Base-by-base conservation (phyloP, 2,113 vertebrate species). In the Kryptolebias marmoratus region DNA sequence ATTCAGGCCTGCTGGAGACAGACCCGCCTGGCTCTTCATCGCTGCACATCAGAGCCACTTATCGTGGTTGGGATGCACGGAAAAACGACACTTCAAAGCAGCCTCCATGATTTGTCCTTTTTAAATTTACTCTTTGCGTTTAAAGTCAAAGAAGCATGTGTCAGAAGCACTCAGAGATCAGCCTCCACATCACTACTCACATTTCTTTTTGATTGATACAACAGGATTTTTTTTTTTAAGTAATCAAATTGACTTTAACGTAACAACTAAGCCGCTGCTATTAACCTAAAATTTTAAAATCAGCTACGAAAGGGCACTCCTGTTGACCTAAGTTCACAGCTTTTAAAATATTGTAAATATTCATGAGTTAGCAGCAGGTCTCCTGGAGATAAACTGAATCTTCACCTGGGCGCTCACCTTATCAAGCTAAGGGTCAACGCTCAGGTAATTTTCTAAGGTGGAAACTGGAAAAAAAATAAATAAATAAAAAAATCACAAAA, bases 291-390 rank as follows among this genome's bases (percentile, higher is more conserved):
- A 65, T 75, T 75, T 79, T 22, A 36, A 47, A 53, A 44, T 71
- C 86, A 73, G 86, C 88, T 83, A 71, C 67, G 22, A 55, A 61
- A 66, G 65, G 62, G 61, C 64, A 55, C 71, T 72, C 69, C 59
- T 70, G 69, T 82, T 86, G 81, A 85, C 83, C 83, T 31, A 0
- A 70, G 60, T 16, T 44, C 72, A 63, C 59, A 1, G 18, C 58
- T 66, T 60, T 53, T 28, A 79, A 64, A 72, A 62, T 60, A 69
- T 39, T 44, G 54, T 86, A 86, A 83, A 90, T 90, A 90, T 90
- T 91, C 85, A 90, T 82, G 82, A 87, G 77, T 32, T 53, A 68
- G 73, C 27, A 4, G 63, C 60, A 42, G 48, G 61, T 73, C 50
- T 28, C 58, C 22, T 44, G 27, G 64, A 87, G 81, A 90, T 79